A percentile compares a stretch with the other conserved stretches of the same genome.
phyloP scores from a whole-genome alignment of 1,140 invertebrate species.

The Cryptotermes secundus region DNA sequence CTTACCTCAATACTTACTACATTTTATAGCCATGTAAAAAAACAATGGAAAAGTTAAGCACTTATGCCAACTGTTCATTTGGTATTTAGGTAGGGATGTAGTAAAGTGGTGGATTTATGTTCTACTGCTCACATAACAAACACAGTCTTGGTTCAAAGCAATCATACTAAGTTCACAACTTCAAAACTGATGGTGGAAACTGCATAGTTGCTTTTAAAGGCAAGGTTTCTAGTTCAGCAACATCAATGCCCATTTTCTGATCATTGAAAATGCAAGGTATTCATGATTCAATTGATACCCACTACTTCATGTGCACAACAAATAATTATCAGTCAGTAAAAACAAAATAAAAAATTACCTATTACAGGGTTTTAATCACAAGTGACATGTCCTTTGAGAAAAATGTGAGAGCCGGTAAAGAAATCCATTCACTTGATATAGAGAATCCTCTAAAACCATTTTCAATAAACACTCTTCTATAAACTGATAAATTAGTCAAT shows the following conservation, averaged over 20 bases:
- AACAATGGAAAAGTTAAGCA: background rate
- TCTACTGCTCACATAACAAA: background rate
- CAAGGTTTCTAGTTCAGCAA: too few relatives aligned
- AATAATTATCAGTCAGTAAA: background rate
- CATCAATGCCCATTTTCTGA: too few relatives aligned
- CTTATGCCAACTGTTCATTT: background rate
- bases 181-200: background rate
- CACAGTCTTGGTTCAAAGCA: background rate
- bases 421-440: background rate
- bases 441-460: background rate
- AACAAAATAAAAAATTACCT: background rate
- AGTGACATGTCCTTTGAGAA: background rate
- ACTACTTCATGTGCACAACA: background rate
- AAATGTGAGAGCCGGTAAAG: background rate
- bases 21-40: background rate
- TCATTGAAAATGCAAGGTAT: background rate
- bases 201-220: background rate
- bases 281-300: background rate
- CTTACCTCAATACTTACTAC: too few relatives aligned
- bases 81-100: background rate
- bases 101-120: background rate
- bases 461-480: background rate
- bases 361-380: background rate
- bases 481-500: background rate
- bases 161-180: background rate